These are phyloP conservation scores for Dolichopus griseipennis DNA, from an alignment of 2,888 invertebrate species.

Conservation along the genomic window DNA sequence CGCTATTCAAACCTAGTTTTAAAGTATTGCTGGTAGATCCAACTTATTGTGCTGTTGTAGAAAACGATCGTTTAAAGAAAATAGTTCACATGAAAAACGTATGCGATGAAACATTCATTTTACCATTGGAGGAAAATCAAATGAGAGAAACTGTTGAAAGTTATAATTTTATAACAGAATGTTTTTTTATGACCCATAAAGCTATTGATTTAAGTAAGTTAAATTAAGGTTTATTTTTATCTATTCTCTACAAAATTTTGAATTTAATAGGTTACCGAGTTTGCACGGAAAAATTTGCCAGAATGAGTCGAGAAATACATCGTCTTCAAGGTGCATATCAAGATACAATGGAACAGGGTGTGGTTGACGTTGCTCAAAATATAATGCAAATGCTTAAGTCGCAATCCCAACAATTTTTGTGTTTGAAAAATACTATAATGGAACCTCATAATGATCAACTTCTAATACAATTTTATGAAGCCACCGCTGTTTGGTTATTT, in stretches of 20 bases:
- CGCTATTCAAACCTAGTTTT: constrained; percentile 52
- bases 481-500: constrained; percentile 75
- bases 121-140: constrained; percentile 56
- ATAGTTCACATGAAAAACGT: constrained; percentile 63
- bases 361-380: constrained; percentile 54
- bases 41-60: constrained; percentile 70
- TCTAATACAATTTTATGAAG: constrained; percentile 67
- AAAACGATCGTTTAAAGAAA: constrained; percentile 51
- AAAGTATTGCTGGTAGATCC: constrained; percentile 81
- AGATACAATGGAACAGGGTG: constrained; percentile 54
- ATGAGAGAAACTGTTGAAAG: constrained; percentile 48
- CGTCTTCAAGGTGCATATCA: constrained; percentile 65
- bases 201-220: constrained; percentile 64
- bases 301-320: constrained; percentile 59
- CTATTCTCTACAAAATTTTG: constrained; percentile 23
- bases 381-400: constrained; percentile 56
- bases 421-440: constrained; percentile 64
- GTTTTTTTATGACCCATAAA: constrained; percentile 84
- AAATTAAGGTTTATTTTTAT: constrained; percentile 30
- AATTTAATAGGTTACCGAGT: constrained; percentile 51
- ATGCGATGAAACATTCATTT: constrained; percentile 67
- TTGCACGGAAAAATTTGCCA: constrained; percentile 56
- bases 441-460: constrained; percentile 64
- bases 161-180: constrained; percentile 81
- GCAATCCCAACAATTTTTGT: constrained; percentile 57